Evolutionary conservation across 2,888 invertebrate genomes (phyloP).

Genomic region (Apeira syringaria): DNA sequence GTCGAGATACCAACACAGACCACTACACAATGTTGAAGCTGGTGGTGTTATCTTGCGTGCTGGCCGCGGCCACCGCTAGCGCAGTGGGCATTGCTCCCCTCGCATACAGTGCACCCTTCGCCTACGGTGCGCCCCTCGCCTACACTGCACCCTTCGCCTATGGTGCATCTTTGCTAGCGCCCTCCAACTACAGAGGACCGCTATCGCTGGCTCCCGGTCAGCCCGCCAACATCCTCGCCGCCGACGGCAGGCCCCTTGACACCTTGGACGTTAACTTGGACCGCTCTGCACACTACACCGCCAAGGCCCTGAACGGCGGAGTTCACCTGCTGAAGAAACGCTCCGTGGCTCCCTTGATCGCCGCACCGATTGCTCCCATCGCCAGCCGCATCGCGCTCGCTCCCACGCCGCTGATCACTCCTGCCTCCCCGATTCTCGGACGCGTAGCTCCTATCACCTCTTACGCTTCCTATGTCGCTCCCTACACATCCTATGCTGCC

Average conservation of each 20-base stretch:
- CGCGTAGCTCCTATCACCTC: conserved; percentile 31
- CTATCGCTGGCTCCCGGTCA: conserved; percentile 57
- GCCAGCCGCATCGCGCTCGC: conserved; percentile 28
- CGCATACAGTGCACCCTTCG: conserved; percentile 28
- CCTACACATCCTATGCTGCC: conserved; percentile 5
- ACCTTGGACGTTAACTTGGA: conserved; percentile 72
- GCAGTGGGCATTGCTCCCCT: conserved; percentile 29
- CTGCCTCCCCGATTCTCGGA: conserved; percentile 29
- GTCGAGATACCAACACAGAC: conserved; percentile 67
- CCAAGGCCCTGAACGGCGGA: conserved; percentile 58
- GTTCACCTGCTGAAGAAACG: conserved; percentile 60
- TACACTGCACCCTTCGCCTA: conserved; percentile 12
- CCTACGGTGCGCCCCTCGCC: conserved; percentile 26
- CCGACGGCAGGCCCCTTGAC: conserved; percentile 71
- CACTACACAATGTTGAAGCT: conserved; percentile 76
- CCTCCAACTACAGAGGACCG: conserved; percentile 34
- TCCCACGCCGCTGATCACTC: conserved; percentile 27
- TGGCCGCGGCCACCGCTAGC: conserved; percentile 81
- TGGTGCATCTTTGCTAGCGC: conserved; percentile 10
- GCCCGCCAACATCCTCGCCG: conserved; percentile 66
- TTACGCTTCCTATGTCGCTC: conserved; percentile 16
- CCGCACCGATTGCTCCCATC: conserved; percentile 19
- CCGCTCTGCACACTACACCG: conserved; percentile 52
- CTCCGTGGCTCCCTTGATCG: conserved; percentile 46
- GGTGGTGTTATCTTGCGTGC: conserved; percentile 85